Evolutionary conservation across 2,797 vertebrate genomes (phyloP), one percentile per base, ranked within the genome.

Genomic region (Smutsia gigantea): DNA sequence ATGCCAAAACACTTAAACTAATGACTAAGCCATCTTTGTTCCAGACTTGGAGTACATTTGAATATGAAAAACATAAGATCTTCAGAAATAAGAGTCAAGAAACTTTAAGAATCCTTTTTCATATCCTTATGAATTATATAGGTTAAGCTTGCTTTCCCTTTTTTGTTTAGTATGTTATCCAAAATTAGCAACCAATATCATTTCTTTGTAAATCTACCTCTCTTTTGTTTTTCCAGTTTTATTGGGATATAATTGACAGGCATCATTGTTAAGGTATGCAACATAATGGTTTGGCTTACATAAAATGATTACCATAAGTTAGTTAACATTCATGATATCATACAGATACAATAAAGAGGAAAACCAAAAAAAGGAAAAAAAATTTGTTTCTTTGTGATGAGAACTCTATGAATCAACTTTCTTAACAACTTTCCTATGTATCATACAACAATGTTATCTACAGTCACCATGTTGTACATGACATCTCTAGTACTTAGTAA

Each of bases 1-100:
- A 55, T 71, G 55, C 53, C 34, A 91, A 86, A 55, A 37, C 37
- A 93, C 42, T 88, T 86, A 78, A 82, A 83, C 57, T 93, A 69
- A 91, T 85, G 75, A 96, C 66, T 93, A 79, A 93, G n/a, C 51
- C 37, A 78, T 72, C 23, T 78, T 90, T 74, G 3, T 90, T 95
- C 51, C 37, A 85, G 55, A 82, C 88, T 79, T 95, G 66, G 27
- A 95, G 39, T 94, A 3, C 21, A 90, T 87, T 10, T 86, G 57
- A 93, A 71, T 68, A 87, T 87, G 84, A 93, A 89, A 96, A 95
- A 87, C 9, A 51, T 19, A 64, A 31, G 19, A 61, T 84, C 79
- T 95, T 92, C 72, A 94, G 46, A 97, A 95, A 85, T 88, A 37
- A 94, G 11, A 87, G 46, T 92, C 51, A 94, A 87, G 83, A 87